A percentile compares a stretch with the other conserved stretches of the same genome.
Conservation (phyloP, 2,888 invertebrate species). For the Melangyna quadrimaculata region DNA sequence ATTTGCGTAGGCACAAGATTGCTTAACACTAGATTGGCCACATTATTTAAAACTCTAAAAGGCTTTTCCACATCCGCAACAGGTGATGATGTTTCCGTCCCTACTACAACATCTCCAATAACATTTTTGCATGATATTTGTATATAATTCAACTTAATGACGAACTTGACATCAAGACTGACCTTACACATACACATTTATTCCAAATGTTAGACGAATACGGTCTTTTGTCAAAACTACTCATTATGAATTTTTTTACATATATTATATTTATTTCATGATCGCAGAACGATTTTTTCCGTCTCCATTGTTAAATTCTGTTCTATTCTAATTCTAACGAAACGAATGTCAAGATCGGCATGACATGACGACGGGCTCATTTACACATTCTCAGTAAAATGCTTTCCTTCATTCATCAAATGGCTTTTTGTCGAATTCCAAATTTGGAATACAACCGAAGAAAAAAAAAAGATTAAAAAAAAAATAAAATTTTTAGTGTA, state of each 20-base stretch:
- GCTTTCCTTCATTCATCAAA: background rate
- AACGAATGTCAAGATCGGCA: conserved; percentile 3
- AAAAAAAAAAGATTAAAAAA: too few species aligned
- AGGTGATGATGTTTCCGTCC: conserved; percentile 18
- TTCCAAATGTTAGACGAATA: conserved; percentile 27
- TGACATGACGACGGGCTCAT: background rate
- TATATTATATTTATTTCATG: background rate
- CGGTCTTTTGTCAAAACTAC: background rate
- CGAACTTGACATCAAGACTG: conserved; percentile 28
- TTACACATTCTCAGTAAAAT: background rate
- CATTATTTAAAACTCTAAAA: background rate
- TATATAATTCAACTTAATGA: background rate
- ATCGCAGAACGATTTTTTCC: background rate
- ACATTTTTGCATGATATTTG: background rate
- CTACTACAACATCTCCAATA: background rate
- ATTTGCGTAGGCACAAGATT: background rate
- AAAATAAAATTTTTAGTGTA: background rate
- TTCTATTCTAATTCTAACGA: conserved; percentile 11
- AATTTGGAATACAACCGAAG: conserved; percentile 53
- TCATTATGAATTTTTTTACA: background rate
- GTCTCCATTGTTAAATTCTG: background rate
- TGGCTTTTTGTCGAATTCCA: conserved; percentile 24
- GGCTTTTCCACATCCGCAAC: background rate
- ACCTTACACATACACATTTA: conserved; percentile 20
- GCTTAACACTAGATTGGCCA: background rate